Conservation (phyloP, 1,140 invertebrate genomes). For the Sycophila sp. region DNA sequence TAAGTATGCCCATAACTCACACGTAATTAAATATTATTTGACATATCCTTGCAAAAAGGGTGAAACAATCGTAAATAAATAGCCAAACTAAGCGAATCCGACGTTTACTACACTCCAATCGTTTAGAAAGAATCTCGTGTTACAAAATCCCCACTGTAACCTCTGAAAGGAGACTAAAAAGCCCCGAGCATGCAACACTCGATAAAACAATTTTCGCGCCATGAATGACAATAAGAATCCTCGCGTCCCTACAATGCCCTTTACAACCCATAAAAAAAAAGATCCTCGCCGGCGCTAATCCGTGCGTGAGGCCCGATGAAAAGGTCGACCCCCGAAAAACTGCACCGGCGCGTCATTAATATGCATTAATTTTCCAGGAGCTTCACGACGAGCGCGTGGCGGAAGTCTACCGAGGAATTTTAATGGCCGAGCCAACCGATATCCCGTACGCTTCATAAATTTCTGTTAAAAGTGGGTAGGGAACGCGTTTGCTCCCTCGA, state of each 20-base stretch:
- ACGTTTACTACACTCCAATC: too few relatives aligned
- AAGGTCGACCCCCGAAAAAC: too few relatives aligned
- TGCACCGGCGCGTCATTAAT: constrained; percentile 41
- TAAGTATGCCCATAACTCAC: too few relatives aligned
- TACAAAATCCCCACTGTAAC: too few relatives aligned
- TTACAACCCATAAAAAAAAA: constrained; percentile 30
- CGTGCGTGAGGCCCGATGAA: too few relatives aligned
- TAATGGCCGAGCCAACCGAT: constrained; percentile 35
- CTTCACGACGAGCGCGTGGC: constrained; percentile 29
- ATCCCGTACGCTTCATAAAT: constrained; percentile 34
- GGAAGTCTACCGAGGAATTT: constrained; percentile 43
- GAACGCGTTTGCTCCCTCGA: neutral
- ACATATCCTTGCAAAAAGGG: too few relatives aligned
- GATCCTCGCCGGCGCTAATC: too few relatives aligned
- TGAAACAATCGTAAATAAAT: too few relatives aligned
- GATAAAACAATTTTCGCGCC: constrained; percentile 34
- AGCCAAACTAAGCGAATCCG: too few relatives aligned
- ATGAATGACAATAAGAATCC: neutral
- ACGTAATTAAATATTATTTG: too few relatives aligned
- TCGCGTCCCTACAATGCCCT: neutral
- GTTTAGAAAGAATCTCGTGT: too few relatives aligned
- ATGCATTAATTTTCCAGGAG: constrained; percentile 47
- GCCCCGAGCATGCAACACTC: neutral
- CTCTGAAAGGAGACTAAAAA: neutral
- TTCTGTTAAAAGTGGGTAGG: constrained; percentile 13